These are phyloP conservation scores for Pectinophora gossypiella DNA, from an alignment of 1,140 invertebrate species.

Conservation along the genomic window DNA sequence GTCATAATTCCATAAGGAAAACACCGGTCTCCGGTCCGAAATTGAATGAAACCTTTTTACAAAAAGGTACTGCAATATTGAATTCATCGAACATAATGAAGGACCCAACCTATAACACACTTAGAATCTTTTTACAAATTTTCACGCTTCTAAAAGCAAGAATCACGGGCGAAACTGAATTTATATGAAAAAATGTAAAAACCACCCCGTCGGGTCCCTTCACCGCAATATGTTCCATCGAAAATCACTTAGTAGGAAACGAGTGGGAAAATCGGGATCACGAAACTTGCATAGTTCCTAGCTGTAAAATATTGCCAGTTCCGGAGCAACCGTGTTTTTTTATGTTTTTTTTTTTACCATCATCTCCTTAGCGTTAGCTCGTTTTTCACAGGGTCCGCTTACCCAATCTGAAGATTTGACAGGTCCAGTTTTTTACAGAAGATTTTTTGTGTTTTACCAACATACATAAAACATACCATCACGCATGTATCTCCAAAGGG, in stretches of 20 bases:
- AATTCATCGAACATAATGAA: not conserved
- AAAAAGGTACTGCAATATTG: not conserved
- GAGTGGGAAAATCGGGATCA: slow-evolving; percentile 9
- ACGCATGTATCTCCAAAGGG: too few relatives aligned
- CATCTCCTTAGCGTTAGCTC: too few relatives aligned
- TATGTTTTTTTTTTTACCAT: too few relatives aligned
- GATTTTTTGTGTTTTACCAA: too few relatives aligned
- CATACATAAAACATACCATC: too few relatives aligned
- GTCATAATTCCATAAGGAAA: too few relatives aligned
- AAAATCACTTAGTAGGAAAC: slow-evolving; percentile 21
- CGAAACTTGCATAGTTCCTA: not conserved
- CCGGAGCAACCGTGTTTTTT: too few relatives aligned
- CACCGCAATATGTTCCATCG: slow-evolving; percentile 25
- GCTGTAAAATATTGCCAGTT: too few relatives aligned
- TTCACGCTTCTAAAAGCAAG: not conserved
- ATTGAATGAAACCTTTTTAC: not conserved
- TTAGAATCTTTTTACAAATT: slow-evolving; percentile 6
- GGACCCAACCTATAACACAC: not conserved
- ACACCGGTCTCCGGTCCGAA: too few relatives aligned
- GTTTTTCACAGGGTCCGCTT: too few relatives aligned
- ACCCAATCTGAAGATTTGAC: too few relatives aligned
- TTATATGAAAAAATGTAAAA: not conserved
- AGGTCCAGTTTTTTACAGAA: too few relatives aligned
- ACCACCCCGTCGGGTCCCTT: not conserved
- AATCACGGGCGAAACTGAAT: not conserved